A percentile compares a stretch with the other conserved stretches of the same genome.
phyloP scores from a whole-genome alignment of 2,797 vertebrate species.

The Girardinus metallicus region DNA sequence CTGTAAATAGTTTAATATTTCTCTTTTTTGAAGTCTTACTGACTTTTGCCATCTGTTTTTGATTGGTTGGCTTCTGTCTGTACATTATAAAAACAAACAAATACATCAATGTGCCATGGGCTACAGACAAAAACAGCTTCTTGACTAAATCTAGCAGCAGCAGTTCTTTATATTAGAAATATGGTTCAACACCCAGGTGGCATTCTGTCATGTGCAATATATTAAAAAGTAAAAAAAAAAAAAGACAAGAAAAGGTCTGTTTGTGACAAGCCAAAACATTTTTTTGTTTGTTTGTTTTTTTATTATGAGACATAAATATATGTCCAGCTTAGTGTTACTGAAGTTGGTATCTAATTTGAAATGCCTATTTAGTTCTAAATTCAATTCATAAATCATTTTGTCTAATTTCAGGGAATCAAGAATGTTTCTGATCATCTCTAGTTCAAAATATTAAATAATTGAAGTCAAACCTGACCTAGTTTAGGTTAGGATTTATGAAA shows the following conservation, averaged over 20 bases:
- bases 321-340: neutral
- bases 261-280: neutral
- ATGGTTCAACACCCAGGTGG: neutral
- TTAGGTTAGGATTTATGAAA: neutral
- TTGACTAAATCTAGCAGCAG: neutral
- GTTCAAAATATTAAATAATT: neutral
- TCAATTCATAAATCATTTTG: neutral
- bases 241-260: neutral
- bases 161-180: neutral
- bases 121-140: neutral
- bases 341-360: neutral
- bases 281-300: neutral
- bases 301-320: neutral
- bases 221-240: neutral
- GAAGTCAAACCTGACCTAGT: neutral
- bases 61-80: neutral
- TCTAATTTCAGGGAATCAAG: neutral
- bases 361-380: neutral
- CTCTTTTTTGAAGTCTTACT: neutral
- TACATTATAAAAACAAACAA: neutral
- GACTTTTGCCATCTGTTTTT: neutral
- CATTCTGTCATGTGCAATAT: neutral
- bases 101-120: neutral
- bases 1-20: neutral
- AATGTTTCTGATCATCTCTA: neutral